phyloP scores from a whole-genome alignment of 2,113 vertebrate genomes.

The Channa argus region DNA sequence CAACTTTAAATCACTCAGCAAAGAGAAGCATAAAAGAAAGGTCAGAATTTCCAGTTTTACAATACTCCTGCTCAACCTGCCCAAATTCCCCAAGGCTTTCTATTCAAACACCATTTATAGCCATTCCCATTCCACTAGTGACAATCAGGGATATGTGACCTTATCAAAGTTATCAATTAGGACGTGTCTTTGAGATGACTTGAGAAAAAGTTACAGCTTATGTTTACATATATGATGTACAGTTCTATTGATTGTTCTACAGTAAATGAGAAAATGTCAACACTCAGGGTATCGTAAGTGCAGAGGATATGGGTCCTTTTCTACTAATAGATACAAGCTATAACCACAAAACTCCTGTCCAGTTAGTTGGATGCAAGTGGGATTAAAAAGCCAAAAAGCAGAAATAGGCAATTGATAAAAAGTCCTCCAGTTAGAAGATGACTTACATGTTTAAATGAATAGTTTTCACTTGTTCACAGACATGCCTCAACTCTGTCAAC shows the following conservation, averaged over 20 bases:
- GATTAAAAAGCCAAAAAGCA: too few relatives aligned
- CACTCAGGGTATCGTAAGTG: background rate
- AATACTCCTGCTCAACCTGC: background rate
- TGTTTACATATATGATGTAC: background rate
- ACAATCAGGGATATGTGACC: background rate
- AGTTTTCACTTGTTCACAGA: slow-evolving; percentile 10
- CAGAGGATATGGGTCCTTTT: background rate
- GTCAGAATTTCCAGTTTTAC: slow-evolving; percentile 28
- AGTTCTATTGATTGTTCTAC: too few relatives aligned
- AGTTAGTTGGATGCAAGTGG: too few relatives aligned
- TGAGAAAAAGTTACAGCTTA: background rate
- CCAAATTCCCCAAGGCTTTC: background rate
- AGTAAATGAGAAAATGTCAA: too few relatives aligned
- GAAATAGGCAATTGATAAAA: too few relatives aligned
- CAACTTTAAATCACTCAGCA: slow-evolving; percentile 26
- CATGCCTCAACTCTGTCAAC: slow-evolving; percentile 15
- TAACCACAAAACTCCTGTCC: too few relatives aligned
- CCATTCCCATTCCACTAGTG: background rate
- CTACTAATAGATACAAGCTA: too few relatives aligned
- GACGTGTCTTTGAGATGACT: too few relatives aligned
- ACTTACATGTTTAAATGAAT: too few relatives aligned
- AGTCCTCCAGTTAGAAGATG: too few relatives aligned
- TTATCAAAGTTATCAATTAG: background rate
- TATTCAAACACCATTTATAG: slow-evolving; percentile 33
- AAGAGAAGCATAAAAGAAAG: slow-evolving; percentile 46